These are phyloP conservation scores for Hirtodrosophila trivittata DNA, from an alignment of 2,888 invertebrate species.

Conservation along the genomic window DNA sequence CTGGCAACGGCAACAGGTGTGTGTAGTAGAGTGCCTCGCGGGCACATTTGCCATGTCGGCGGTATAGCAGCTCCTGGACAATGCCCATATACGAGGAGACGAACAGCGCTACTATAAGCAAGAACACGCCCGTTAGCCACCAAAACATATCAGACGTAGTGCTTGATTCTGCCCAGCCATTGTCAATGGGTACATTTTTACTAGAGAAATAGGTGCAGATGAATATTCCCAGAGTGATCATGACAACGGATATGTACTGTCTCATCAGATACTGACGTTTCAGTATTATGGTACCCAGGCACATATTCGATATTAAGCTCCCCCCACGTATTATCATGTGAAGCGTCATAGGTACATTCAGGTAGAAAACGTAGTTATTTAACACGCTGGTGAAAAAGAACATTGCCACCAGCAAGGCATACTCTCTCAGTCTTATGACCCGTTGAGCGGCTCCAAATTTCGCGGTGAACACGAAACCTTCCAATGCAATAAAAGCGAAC, in stretches of 20 bases:
- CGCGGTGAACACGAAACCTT: conserved; percentile 93
- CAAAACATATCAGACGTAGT: conserved; percentile 59
- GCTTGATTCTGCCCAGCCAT: no score
- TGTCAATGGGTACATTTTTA: conserved; percentile 18
- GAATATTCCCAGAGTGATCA: conserved; percentile 95
- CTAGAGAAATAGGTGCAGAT: conserved; percentile 88
- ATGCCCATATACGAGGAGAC: conserved; percentile 97
- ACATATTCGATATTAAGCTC: conserved; percentile 97
- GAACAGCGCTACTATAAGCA: conserved; percentile 93
- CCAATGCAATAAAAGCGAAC: conserved; percentile 94
- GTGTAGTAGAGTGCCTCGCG: conserved; percentile 93
- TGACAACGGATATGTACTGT: conserved; percentile 95
- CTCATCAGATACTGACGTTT: conserved; percentile 90
- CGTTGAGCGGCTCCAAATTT: conserved; percentile 92
- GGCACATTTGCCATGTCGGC: conserved; percentile 94
- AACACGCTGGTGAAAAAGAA: conserved; percentile 96
- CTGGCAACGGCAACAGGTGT: conserved; percentile 94
- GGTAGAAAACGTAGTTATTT: conserved; percentile 97
- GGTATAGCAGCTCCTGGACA: conserved; percentile 93
- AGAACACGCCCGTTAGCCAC: conserved; percentile 89
- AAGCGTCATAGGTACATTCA: conserved; percentile 98
- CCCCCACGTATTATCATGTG: conserved; percentile 99
- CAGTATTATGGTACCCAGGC: conserved; percentile 94
- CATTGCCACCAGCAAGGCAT: conserved; percentile 92
- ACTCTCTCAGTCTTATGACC: conserved; percentile 90